These are phyloP conservation scores for Zaprionus ornatus DNA, from an alignment of 1,140 invertebrate species.

Conservation along the genomic window DNA sequence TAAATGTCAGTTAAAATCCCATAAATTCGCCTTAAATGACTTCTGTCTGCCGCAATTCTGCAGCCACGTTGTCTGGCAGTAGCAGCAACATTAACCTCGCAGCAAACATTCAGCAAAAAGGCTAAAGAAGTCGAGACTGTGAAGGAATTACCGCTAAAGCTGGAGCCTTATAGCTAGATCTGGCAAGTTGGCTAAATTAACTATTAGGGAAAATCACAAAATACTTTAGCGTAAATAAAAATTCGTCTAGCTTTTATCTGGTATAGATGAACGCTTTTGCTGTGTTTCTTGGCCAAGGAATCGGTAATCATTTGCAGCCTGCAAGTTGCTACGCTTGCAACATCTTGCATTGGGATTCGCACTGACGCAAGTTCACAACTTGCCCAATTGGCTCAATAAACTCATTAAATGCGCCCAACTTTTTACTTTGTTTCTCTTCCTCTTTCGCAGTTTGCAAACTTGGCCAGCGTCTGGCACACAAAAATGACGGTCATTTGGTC, in stretches of 20 bases:
- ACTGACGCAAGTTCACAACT: constrained; percentile 63
- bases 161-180: background rate
- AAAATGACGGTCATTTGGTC: constrained; percentile 71
- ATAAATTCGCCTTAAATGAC: constrained; percentile 82
- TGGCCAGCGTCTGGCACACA: constrained; percentile 31
- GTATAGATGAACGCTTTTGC: constrained; percentile 55
- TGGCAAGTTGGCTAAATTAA: constrained; percentile 32
- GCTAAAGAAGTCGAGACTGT: constrained; percentile 48
- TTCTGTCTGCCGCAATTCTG: constrained; percentile 80
- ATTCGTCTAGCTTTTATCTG: constrained; percentile 50
- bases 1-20: constrained; percentile 83
- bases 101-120: constrained; percentile 40
- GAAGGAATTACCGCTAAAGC: constrained; percentile 54
- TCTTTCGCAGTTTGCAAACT: constrained; percentile 35
- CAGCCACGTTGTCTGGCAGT: constrained; percentile 36
- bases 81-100: constrained; percentile 41
- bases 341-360: constrained; percentile 27
- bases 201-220: constrained; percentile 44
- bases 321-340: constrained; percentile 14
- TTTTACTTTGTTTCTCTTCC: constrained; percentile 31
- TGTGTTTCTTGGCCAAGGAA: constrained; percentile 45
- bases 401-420: constrained; percentile 75
- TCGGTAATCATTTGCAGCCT: constrained; percentile 11
- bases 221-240: constrained; percentile 54
- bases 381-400: constrained; percentile 78